Conservation (phyloP, 2,113 vertebrate genomes). For the Heterotis niloticus region DNA sequence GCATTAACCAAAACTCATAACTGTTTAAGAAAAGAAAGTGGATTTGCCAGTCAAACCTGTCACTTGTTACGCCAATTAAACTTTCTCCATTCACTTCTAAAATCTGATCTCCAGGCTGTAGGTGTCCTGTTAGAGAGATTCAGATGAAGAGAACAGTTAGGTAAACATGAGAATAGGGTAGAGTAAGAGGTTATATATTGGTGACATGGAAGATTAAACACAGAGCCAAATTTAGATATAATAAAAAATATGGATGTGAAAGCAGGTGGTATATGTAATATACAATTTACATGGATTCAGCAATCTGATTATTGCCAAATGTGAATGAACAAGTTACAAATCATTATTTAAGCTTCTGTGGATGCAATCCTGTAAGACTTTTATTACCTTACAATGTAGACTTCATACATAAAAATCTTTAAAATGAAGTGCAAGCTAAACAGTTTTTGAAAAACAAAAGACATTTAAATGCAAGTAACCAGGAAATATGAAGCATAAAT, state of each 20-base stretch:
- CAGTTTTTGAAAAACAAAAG: too few relatives aligned
- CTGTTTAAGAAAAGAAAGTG: neutral
- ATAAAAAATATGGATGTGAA: neutral
- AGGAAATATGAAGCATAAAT: too few relatives aligned
- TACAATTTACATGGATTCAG: too few relatives aligned
- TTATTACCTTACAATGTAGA: too few relatives aligned
- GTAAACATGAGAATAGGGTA: neutral
- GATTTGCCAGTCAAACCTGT: conserved; percentile 61
- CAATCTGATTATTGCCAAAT: too few relatives aligned
- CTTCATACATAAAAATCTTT: too few relatives aligned
- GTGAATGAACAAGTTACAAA: too few relatives aligned
- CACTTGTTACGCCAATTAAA: conserved; percentile 78
- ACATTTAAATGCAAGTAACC: too few relatives aligned
- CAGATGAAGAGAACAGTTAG: neutral
- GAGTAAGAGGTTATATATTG: neutral
- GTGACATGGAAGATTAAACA: neutral
- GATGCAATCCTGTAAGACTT: too few relatives aligned
- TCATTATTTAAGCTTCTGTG: too few relatives aligned
- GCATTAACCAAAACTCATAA: neutral
- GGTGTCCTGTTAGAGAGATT: conserved; percentile 64
- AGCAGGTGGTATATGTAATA: too few relatives aligned
- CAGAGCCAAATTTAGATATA: neutral
- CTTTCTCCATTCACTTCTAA: conserved; percentile 86
- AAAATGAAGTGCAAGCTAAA: too few relatives aligned
- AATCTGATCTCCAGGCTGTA: conserved; percentile 85